Base-by-base conservation (phyloP, 2,888 invertebrate species). In the Ormyrus labotus region DNA sequence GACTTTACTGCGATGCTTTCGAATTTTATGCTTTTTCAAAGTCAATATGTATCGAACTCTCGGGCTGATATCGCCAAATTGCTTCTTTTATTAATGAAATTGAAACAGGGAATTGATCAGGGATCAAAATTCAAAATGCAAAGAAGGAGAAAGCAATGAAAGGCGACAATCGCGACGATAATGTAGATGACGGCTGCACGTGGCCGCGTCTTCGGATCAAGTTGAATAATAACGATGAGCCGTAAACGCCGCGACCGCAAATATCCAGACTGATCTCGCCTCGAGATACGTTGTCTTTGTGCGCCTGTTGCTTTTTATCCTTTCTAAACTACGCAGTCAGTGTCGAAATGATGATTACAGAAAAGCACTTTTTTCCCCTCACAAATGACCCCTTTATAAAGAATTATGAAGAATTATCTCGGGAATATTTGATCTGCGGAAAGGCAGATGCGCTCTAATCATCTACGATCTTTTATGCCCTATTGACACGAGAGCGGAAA, bases 141-240 rank as follows among this genome's bases (percentile, higher is more conserved):
- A 34, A 34, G 34, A 34, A 34, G 50, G 78, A 71, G 61, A 70
- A 60, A 74, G 57, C 63, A 63, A 63, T 60, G 34, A 60, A 71
- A 60, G 80, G 55, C 63, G 72, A 81, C 67, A 78, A 82, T 78
- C 79, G 76, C 72, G 82, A 81, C 65, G 80, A 69, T 68, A 53
- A 73, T 80, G 74, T 34, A 34, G 34, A 51, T 60, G 78, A 73
- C 61, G 81, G 78, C 63, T 50, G 78, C 84, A 83, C 85, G 69
- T 48, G 58, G 34, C 48, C 58, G 70, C 58, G 86, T 88, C 86
- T 87, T 86, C 86, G 84, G 88, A 88, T 88, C 87, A 86, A 85
- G 86, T 87, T 84, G 84, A 87, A 87, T 88, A 88, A 88, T 88
- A 88, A 88, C 85, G 87, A 88, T 85, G 87, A 88, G 86, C 87